Evolutionary conservation across 2,113 vertebrate genomes (phyloP).

Genomic region (Malaclemys terrapin): DNA sequence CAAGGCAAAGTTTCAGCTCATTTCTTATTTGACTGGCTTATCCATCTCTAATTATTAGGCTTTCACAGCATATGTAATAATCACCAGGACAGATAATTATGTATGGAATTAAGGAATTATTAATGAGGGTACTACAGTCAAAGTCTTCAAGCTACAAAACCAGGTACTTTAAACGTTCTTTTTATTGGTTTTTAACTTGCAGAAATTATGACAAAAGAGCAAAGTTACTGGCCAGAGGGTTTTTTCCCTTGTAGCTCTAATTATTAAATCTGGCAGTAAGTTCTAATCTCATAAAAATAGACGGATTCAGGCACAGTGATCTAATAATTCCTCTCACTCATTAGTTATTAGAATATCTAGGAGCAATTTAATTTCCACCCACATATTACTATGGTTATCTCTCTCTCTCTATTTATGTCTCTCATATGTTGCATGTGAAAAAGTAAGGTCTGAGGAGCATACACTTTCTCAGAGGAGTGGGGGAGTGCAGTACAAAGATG

Average conservation of each 20-base stretch:
- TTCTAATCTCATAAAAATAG: slow-evolving; percentile 20
- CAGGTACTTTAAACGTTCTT: not conserved
- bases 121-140: not conserved
- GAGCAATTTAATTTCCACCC: slow-evolving; percentile 6
- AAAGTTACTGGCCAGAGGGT: not conserved
- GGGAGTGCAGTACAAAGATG: not conserved
- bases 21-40: not conserved
- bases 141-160: not conserved
- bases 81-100: not conserved
- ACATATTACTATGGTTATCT: not conserved
- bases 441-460: not conserved
- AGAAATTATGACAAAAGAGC: slow-evolving; percentile 23
- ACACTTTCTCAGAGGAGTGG: not conserved
- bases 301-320: not conserved
- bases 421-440: not conserved
- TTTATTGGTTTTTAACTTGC: not conserved
- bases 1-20: not conserved
- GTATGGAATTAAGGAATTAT: not conserved
- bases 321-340: not conserved
- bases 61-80: not conserved
- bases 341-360: slow-evolving; percentile 10
- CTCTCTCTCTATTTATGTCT: not conserved
- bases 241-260: not conserved
- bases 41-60: not conserved
- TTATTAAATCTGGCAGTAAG: slow-evolving; percentile 19